These are phyloP conservation scores for Protosalanx chinensis DNA, from an alignment of 2,797 vertebrate genomes.

Conservation along the genomic window DNA sequence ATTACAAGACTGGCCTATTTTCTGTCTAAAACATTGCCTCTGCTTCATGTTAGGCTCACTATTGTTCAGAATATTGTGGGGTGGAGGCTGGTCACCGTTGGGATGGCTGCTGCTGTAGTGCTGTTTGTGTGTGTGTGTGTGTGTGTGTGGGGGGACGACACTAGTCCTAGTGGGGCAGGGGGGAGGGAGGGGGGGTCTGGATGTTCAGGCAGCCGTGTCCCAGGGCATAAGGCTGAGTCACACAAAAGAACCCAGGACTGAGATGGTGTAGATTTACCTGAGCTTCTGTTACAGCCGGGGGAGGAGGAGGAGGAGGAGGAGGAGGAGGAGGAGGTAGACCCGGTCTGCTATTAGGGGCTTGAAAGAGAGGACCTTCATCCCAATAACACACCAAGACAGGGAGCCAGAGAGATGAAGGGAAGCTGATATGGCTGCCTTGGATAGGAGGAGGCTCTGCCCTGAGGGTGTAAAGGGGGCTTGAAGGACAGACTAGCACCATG, in stretches of 20 bases:
- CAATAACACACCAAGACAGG: slow-evolving; percentile 26
- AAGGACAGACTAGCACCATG: not conserved
- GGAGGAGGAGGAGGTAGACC: slow-evolving; percentile 28
- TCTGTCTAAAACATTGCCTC: slow-evolving; percentile 16
- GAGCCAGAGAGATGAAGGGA: slow-evolving; percentile 28
- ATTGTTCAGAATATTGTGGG: slow-evolving; percentile 30
- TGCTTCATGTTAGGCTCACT: slow-evolving; percentile 12
- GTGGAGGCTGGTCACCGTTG: slow-evolving; percentile 36
- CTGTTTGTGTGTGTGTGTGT: not conserved
- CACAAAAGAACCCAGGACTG: slow-evolving; percentile 53
- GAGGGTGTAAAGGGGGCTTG: slow-evolving; percentile 5
- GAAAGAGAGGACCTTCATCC: slow-evolving; percentile 50
- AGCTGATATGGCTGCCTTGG: slow-evolving; percentile 35
- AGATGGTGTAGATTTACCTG: slow-evolving; percentile 62
- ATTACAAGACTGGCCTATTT: slow-evolving; percentile 30
- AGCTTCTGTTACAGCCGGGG: slow-evolving; percentile 57
- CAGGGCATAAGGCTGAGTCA: slow-evolving; percentile 31
- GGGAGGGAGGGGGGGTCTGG: not conserved
- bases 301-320: not conserved
- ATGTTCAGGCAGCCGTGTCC: slow-evolving; percentile 9
- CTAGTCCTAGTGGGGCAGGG: slow-evolving; percentile 7
- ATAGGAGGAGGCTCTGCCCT: not conserved
- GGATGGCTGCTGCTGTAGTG: not conserved
- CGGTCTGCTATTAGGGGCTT: slow-evolving; percentile 16
- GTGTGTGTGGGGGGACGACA: slow-evolving; percentile 5